Conservation (phyloP, 2,888 invertebrate species). For the Archaeoteleia sp. region DNA sequence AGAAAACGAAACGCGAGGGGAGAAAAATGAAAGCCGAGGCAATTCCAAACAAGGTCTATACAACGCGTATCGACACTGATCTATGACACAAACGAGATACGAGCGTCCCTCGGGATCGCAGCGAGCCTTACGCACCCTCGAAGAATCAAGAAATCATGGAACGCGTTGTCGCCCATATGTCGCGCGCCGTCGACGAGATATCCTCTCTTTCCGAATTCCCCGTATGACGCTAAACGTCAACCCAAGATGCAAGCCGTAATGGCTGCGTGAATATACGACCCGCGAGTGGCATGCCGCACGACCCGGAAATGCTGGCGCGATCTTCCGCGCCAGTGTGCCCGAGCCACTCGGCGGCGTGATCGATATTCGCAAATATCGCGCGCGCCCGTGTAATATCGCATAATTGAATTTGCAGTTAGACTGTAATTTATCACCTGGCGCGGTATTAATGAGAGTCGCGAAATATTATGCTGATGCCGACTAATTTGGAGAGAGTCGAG, state of each 20-base stretch:
- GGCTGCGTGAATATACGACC: constrained; percentile 23
- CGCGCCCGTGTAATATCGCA: constrained; percentile 45
- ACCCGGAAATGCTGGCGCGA: constrained; percentile 24
- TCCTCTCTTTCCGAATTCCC: constrained; percentile 43
- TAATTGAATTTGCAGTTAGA: constrained; percentile 51
- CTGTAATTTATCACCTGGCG: constrained; percentile 46
- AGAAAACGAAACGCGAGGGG: constrained; percentile 10
- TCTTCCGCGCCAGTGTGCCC: constrained; percentile 46
- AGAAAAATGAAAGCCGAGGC: constrained; percentile 50
- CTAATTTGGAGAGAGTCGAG: constrained; percentile 40
- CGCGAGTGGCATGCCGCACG: constrained; percentile 4
- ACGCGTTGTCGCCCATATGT: constrained; percentile 42
- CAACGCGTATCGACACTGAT: constrained; percentile 51
- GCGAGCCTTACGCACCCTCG: constrained; percentile 49
- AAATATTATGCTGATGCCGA: constrained; percentile 47
- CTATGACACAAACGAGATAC: constrained; percentile 48
- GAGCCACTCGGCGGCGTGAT: constrained; percentile 46
- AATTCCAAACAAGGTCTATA: constrained; percentile 47
- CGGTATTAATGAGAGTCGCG: constrained; percentile 44
- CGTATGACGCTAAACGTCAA: constrained; percentile 32
- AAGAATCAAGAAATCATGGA: constrained; percentile 49
- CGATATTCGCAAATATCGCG: constrained; percentile 49
- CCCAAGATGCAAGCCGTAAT: constrained; percentile 31
- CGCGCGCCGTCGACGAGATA: constrained; percentile 31
- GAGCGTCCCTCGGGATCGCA: constrained; percentile 39